phyloP scores from a whole-genome alignment of 1,140 invertebrate genomes.

The Muscidifurax raptorellus region DNA sequence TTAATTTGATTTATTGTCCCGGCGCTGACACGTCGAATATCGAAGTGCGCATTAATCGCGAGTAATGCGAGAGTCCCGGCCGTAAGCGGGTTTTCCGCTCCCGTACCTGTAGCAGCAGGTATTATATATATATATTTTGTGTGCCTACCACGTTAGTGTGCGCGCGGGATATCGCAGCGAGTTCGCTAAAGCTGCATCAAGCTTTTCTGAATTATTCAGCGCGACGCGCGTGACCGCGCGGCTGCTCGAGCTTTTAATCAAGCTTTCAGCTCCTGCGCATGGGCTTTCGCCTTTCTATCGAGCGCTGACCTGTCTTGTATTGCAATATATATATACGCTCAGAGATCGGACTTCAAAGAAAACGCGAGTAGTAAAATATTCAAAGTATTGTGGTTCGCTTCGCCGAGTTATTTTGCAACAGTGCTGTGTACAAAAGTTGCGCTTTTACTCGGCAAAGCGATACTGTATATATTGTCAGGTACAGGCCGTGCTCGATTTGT shows the following conservation, averaged over 20 bases:
- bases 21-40: background rate
- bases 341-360: background rate
- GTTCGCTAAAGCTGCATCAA: background rate
- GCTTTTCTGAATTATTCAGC: slow-evolving; percentile 1
- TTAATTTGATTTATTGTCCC: slow-evolving; percentile 23
- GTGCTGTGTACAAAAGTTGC: too few species aligned
- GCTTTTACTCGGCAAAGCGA: too few species aligned
- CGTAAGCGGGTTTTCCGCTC: background rate
- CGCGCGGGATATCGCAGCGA: too few species aligned
- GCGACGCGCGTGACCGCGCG: background rate
- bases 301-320: background rate
- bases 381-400: background rate
- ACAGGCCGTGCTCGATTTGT: background rate
- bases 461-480: too few species aligned
- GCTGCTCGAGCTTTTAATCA: background rate
- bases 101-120: background rate
- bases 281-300: background rate
- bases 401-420: background rate
- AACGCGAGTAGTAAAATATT: background rate
- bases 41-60: background rate
- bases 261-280: background rate
- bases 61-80: background rate
- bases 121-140: too few species aligned
- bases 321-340: background rate
- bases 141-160: too few species aligned